Evolutionary conservation across 2,113 vertebrate genomes (phyloP), one percentile per base, ranked within the genome.

Genomic region (Eudyptes chrysolophus): DNA sequence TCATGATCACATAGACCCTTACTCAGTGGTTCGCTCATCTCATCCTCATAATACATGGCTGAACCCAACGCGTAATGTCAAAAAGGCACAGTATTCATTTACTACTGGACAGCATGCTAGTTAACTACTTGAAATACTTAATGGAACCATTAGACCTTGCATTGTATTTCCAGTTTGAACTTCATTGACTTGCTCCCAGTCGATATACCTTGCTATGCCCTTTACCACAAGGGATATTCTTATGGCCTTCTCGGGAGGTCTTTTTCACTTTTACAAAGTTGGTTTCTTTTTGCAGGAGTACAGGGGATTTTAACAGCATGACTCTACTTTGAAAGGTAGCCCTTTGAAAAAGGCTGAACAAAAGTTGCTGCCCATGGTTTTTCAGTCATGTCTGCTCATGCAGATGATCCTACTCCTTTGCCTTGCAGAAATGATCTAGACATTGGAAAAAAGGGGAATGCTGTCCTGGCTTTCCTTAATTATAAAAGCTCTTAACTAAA

Each of bases 141-240:
- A 48, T 22, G n/a, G 38, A 88, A 48, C 30, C 25, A 18, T 30
- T 84, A 30, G 38, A 82, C 12, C 27, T 64, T 40, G 22, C 15
- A 11, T 40, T 85, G 13, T 49, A 44, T 74, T 84, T 96, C n/a
- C 49, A 54, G 15, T 27, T 57, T 48, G 64, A 85, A 72, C 38
- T 76, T 80, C 64, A 61, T 16, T 80, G 32, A 36, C 46, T 65
- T 61, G 36, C 10, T 84, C 51, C 30, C 30, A 34, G 17, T 65
- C 0, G 2, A 30, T 66, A 42, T 4, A 49, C 18, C 27, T 44
- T 0, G 0, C 34, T 79, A 38, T 40, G n/a, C 15, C 32, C 13
- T 65, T 79, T 69, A 57, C 38, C 32, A 46, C 32, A 61, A 16
- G 7, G 15, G 8, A 52, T 92, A 57, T 40, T 72, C 32, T 55